Evolutionary conservation across 2,797 vertebrate genomes (phyloP).

Genomic region (Galago senegalensis): DNA sequence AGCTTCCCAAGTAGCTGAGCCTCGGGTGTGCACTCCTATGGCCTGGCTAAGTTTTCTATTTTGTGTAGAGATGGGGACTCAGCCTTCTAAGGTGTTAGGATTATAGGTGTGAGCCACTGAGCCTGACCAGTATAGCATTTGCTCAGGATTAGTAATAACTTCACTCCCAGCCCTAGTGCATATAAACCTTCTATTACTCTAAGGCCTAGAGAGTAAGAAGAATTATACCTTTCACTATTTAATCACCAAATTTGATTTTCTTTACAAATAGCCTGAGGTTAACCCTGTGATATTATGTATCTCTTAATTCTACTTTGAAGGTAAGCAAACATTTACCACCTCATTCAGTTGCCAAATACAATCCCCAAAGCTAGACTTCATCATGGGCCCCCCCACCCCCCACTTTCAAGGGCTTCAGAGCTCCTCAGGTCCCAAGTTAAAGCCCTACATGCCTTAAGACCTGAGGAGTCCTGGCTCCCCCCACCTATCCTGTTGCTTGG

Average conservation of each 20-base stretch:
- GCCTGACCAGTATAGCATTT: background rate
- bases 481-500: no score
- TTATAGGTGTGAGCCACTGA: background rate
- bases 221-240: constrained; percentile 80
- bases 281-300: constrained; percentile 59
- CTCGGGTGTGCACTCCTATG: background rate
- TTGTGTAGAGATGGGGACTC: background rate
- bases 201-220: constrained; percentile 48
- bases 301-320: constrained; percentile 70
- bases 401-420: background rate
- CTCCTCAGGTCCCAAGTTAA: background rate
- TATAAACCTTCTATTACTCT: constrained; percentile 73
- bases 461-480: background rate
- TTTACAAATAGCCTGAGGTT: constrained; percentile 74
- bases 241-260: constrained; percentile 81
- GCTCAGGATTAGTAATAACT: constrained; percentile 28
- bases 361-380: constrained; percentile 57
- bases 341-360: constrained; percentile 34
- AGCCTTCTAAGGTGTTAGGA: background rate
- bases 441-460: background rate
- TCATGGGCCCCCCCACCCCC: background rate
- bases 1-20: background rate
- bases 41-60: background rate
- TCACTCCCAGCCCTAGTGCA: background rate
- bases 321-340: constrained; percentile 72